Base-by-base conservation (phyloP, 2,797 vertebrate genomes). In the Megalops cyprinoides region DNA sequence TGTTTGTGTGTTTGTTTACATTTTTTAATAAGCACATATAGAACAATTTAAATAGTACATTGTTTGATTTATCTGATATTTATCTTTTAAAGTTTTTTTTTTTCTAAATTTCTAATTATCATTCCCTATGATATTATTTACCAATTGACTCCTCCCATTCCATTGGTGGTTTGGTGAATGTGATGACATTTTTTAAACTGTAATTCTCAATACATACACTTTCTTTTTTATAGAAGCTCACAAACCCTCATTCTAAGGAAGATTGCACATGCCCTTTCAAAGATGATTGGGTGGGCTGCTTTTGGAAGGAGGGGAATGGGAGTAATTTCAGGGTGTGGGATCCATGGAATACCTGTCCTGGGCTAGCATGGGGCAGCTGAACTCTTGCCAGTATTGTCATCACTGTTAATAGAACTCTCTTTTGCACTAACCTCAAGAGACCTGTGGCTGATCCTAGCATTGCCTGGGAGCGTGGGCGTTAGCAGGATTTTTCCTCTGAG, bases 381-480 rank as follows among this genome's bases (percentile, higher is more conserved):
- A 77, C 53, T 39, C 53, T 53, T 18, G 83, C 42, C 49, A 56
- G 65, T 65, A 31, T 88, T 71, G 73, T 86, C 79, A 76, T 44
- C 76, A 58, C 83, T 83, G 81, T 78, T 84, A 86, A 86, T 67
- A 81, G 79, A 82, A 82, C 39, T 79, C 83, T 62, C 44, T 77
- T 49, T 83, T 77, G 82, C 76, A 44, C 77, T 53, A 9, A 73
- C 37, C 79, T 84, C 76, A 77, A 73, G 55, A 74, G 77, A 85
- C 23, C 6, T 67, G 51, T 34, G 28, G 56, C 65, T 71, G 53
- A 79, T 67, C 53, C 53, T 46, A 23, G 39, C 37, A 39, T 49
- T 74, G 81, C 79, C 42, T 60, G 67, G 39, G 44, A 62, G 8
- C 34, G 31, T 28, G 75, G 44, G 76, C 49, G 55, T 67, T 34